A percentile compares a stretch with the other conserved stretches of the same genome.
These are phyloP conservation scores for Melanotaenia maccullochi DNA, from an alignment of 2,797 vertebrate species.

Conservation along the genomic window DNA sequence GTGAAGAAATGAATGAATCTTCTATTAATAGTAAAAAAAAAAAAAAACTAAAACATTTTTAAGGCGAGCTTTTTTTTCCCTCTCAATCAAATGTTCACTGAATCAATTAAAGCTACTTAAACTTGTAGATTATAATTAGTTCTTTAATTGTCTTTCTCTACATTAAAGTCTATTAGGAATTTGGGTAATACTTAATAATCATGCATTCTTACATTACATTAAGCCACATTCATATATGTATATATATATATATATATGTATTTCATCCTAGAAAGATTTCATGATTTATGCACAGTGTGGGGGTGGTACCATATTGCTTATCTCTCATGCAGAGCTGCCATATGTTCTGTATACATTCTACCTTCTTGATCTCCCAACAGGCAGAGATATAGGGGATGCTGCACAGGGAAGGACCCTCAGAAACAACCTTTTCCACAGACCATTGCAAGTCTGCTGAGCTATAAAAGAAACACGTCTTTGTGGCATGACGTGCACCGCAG, in stretches of 20 bases:
- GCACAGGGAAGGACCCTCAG: background rate
- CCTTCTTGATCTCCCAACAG: constrained; percentile 4
- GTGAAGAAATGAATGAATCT: no score
- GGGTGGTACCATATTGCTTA: constrained; percentile 39
- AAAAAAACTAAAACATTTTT: no score
- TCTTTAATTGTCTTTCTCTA: no score
- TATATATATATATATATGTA: background rate
- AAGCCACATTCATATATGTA: no score
- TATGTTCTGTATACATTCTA: constrained; percentile 53
- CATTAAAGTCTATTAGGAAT: no score
- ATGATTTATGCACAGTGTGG: constrained; percentile 23
- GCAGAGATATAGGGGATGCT: background rate
- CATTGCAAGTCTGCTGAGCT: constrained; percentile 23
- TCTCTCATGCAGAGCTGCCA: constrained; percentile 59
- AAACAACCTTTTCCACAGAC: constrained; percentile 8
- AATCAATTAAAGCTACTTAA: background rate
- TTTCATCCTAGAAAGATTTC: constrained; percentile 17
- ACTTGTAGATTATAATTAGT: no score
- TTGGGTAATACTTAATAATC: no score
- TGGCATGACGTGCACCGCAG: constrained; percentile 38
- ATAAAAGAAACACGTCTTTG: constrained; percentile 30
- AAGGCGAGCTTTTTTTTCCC: background rate
- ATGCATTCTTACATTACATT: no score
- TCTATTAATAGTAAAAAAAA: background rate
- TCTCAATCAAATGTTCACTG: background rate